Conservation (phyloP, 2,797 vertebrate genomes). For the Pyrocephalus nanus region DNA sequence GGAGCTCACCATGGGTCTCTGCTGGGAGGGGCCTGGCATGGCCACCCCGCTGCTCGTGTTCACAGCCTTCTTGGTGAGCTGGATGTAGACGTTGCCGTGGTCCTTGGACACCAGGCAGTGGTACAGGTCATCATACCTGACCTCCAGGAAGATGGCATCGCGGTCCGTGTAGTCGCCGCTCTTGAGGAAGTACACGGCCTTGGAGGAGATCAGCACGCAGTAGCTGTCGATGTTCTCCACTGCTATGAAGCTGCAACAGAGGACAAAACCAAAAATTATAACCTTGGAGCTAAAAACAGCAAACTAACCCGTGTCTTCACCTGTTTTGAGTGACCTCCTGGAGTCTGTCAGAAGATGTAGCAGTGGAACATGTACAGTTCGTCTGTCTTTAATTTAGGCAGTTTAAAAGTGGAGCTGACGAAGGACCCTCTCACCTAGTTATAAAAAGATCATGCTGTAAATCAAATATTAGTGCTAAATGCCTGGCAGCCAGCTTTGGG, state of each 20-base stretch:
- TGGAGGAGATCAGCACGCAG: conserved; percentile 96
- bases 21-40: conserved; percentile 94
- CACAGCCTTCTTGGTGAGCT: conserved; percentile 95
- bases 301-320: background rate
- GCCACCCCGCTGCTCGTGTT: conserved; percentile 89
- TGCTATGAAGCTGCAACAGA: conserved; percentile 88
- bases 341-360: background rate
- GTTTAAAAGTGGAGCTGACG: background rate
- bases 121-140: conserved; percentile 95
- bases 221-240: conserved; percentile 92
- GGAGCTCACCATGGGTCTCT: conserved; percentile 94
- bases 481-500: background rate
- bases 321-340: background rate
- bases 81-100: conserved; percentile 93
- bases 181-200: conserved; percentile 94
- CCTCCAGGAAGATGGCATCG: conserved; percentile 94
- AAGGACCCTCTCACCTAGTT: background rate
- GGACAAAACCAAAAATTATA: background rate
- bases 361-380: background rate
- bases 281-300: background rate
- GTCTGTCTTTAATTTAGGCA: background rate
- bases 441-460: background rate
- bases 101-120: conserved; percentile 97
- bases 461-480: background rate
- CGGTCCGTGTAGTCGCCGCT: conserved; percentile 86